Conservation (phyloP, 2,888 invertebrate species). For the Nemurella pictetii region DNA sequence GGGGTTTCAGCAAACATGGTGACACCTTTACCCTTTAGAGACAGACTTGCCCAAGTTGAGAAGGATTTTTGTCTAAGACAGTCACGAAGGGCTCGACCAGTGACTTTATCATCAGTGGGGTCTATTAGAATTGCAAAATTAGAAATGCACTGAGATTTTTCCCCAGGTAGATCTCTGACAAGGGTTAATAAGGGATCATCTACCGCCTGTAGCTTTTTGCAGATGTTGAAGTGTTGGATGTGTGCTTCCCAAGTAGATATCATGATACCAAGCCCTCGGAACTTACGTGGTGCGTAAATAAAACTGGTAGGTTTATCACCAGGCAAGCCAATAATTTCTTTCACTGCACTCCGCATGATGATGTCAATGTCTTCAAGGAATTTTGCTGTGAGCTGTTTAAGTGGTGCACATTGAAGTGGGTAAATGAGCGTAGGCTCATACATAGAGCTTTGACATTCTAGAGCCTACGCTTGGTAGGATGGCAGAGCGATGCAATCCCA, state of each 20-base stretch:
- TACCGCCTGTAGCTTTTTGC: not conserved
- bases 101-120: no score
- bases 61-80: not conserved
- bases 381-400: not conserved
- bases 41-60: not conserved
- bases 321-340: constrained; percentile 6
- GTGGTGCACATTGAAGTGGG: constrained; percentile 2
- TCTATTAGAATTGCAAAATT: no score
- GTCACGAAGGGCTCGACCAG: not conserved
- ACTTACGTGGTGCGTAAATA: constrained; percentile 5
- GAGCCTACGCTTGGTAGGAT: no score
- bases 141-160: not conserved
- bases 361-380: constrained; percentile 1
- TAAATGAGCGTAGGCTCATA: not conserved
- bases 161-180: not conserved
- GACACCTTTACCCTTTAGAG: not conserved
- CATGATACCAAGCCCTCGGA: constrained; percentile 3
- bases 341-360: not conserved
- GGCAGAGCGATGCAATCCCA: no score
- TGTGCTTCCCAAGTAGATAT: not conserved
- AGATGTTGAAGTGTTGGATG: constrained; percentile 11
- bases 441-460: no score
- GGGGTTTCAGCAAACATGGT: not conserved
- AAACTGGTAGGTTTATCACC: constrained; percentile 2
- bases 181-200: not conserved